Evolutionary conservation across 1,140 invertebrate genomes (phyloP).

Genomic region (Drosophila busckii): DNA sequence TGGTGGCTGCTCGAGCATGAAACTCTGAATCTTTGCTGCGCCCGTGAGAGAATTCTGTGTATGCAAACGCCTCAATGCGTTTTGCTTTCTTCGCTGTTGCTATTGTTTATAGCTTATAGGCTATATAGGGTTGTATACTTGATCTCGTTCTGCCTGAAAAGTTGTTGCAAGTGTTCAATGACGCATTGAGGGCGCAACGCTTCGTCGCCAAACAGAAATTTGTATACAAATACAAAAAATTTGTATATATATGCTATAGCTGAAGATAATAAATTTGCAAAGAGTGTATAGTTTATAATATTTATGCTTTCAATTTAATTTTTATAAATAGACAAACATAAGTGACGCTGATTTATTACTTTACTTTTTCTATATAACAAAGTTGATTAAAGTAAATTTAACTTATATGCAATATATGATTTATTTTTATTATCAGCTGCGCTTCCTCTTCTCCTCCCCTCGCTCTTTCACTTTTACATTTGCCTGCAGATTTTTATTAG

Average conservation of each 20-base stretch:
- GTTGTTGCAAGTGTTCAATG: conserved; percentile 41
- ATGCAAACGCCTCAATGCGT: conserved; percentile 38
- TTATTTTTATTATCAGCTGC: not conserved
- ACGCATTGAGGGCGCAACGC: conserved; percentile 44
- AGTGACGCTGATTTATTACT: too few relatives aligned
- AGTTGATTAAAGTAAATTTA: too few relatives aligned
- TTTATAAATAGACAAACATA: too few relatives aligned
- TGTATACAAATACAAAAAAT: conserved; percentile 1
- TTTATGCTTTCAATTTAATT: too few relatives aligned
- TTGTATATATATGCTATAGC: not conserved
- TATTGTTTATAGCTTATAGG: not conserved
- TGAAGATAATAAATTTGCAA: too few relatives aligned
- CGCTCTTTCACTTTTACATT: not conserved
- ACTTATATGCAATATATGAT: too few relatives aligned
- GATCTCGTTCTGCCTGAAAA: conserved; percentile 15
- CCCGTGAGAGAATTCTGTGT: conserved; percentile 35
- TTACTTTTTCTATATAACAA: too few relatives aligned
- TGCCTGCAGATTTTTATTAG: conserved; percentile 21
- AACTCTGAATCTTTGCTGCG: conserved; percentile 28
- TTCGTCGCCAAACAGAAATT: conserved; percentile 41
- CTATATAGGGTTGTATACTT: not conserved
- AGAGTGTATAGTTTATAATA: too few relatives aligned
- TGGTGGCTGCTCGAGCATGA: conserved; percentile 55
- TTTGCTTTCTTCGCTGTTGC: conserved; percentile 18
- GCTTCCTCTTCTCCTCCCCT: not conserved